Base-by-base conservation (phyloP, 2,797 vertebrate genomes). In the Syndactyla subalaris region DNA sequence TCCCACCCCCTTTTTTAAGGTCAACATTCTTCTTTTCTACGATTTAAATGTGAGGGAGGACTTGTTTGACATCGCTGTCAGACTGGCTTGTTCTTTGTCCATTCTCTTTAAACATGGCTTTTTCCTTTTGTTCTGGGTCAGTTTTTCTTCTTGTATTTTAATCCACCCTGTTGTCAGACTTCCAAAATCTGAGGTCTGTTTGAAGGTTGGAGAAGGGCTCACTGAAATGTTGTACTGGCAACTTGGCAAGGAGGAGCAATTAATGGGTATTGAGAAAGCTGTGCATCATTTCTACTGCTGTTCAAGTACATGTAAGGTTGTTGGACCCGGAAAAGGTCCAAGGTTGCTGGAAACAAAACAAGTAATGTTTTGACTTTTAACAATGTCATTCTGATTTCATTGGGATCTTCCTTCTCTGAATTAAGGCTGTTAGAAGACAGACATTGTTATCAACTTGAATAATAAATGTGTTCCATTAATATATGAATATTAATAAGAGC, bases 401-500 rank as follows among this genome's bases (percentile, higher is more conserved):
- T 85, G 88, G 71, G 20, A 82, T 76, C 67, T 57, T 92, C 23
- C 1, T 83, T 93, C 68, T 88, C 66, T 82, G 80, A 85, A 86
- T 84, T 92, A 92, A 85, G 43, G 49, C 68, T 87, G 55, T 75
- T 73, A 79, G 89, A 73, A 91, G 58, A 92, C 48, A 95, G 54
- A 82, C 80, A 43, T 84, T 83, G 62, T 91, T 95, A 90, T 92
- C 77, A 87, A 70, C 71, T 76, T 79, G 74, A 96, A 82, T 92
- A 93, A 85, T 83, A 85, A 91, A 82, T 82, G 18, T 70, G 17
- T 93, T 74, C 12, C 55, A 49, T 92, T 95, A 92, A 73, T 88
- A 76, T 73, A 57, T 95, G 88, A 95, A 90, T 94, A 90, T 94
- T 94, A 94, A 96, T 93, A 83, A 88, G 52, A 87, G 32, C 32